Base-by-base conservation (phyloP, 2,888 invertebrate genomes). In the Sesia apiformis region DNA sequence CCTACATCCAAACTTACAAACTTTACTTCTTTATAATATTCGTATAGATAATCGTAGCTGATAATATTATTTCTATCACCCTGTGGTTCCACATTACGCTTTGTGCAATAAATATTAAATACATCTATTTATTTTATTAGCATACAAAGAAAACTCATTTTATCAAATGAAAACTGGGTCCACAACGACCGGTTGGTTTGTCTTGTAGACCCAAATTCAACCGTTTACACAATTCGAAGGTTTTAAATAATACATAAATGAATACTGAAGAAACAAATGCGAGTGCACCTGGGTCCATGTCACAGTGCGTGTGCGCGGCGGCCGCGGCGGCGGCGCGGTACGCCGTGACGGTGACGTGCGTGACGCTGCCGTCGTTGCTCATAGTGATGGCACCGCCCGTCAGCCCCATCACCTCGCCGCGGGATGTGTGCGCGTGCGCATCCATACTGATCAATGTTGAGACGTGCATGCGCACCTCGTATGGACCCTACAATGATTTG, bases 331-430 rank as follows among this genome's bases (percentile, higher is more conserved):
- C 94, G 0, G 93, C 92, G 8, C 91, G 85, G 69, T 94, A 94
- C 55, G 84, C 79, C 38, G 39, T 7, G n/a, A 52, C 39, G 38
- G 4, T 38, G 40, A 50, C 38, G 5, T 7, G 5, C 42, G 5
- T 5, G 5, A 8, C 91, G 85, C 69, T 94, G 94, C 53, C 3
- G 40, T 52, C 40, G 65, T 53, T 64, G 1, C 64, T 58, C 23
- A 23, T 23, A 58, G 75, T 65, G 74, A 84, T 90, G 53, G 68
- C 59, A 3, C 94, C 94, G 8, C 94, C 95, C 58, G 93, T 74
- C 62, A 95, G 89, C 2, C 95, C 95, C 91, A 94, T 94, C 52
- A 95, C 93, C 84, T 95, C 95, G 3, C 90, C 92, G 60, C 91
- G 90, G 0, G 92, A 93, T 42, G 92, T 84, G 80, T 94, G 93